These are phyloP conservation scores for Ovibos moschatus DNA, from an alignment of 2,113 vertebrate genomes.

Conservation along the genomic window DNA sequence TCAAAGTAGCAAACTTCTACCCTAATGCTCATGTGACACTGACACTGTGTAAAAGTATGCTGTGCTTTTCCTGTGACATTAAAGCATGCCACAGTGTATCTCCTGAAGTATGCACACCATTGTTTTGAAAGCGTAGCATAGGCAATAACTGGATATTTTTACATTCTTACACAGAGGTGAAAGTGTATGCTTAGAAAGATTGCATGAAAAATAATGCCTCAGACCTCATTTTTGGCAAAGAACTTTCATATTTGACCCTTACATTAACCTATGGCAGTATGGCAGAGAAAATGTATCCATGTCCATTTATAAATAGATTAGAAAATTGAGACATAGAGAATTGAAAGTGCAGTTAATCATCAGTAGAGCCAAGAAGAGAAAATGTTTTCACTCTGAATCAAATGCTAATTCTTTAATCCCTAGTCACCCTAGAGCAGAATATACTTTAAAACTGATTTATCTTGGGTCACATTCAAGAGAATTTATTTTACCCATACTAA, in stretches of 20 bases:
- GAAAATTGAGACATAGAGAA: not conserved
- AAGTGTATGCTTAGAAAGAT: not conserved
- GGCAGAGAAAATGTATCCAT: not conserved
- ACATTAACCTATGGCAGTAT: not conserved
- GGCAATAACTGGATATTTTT: not conserved
- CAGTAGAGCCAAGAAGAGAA: not conserved
- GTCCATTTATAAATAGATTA: slow-evolving; percentile 20
- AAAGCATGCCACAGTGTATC: not conserved
- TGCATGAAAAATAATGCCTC: slow-evolving; percentile 2
- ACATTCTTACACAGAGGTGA: not conserved
- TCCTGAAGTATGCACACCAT: not conserved
- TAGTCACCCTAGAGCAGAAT: not conserved
- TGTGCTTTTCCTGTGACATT: not conserved
- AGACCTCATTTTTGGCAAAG: slow-evolving; percentile 1
- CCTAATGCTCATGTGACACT: not conserved
- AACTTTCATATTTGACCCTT: not conserved
- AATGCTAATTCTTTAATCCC: not conserved
- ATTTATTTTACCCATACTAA: not conserved
- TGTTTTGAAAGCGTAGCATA: not conserved
- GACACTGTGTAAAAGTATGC: not conserved
- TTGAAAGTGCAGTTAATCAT: not conserved
- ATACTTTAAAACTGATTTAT: not conserved
- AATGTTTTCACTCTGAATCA: not conserved
- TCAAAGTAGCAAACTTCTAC: not conserved
- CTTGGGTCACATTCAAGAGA: not conserved